Percentiles rank a stretch among this genome's conserved stretches.
Conservation (phyloP, 92 coral and sea anemone species). For the Nematostella vectensis region DNA sequence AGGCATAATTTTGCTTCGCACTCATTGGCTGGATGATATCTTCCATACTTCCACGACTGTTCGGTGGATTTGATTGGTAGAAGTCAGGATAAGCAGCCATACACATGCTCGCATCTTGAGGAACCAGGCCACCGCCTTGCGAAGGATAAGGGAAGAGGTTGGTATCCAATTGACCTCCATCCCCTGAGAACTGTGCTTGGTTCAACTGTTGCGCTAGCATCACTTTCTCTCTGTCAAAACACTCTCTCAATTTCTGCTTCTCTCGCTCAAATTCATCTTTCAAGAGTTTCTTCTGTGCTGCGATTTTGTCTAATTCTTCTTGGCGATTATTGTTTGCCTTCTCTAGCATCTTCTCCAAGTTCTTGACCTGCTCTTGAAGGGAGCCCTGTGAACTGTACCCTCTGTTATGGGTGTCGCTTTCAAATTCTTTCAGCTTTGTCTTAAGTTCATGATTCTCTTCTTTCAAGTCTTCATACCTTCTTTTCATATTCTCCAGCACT, state of each 20-base stretch:
- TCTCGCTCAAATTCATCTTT: conserved; percentile 62
- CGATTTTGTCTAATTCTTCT: conserved; percentile 51
- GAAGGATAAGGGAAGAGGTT: too few species aligned
- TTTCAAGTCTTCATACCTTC: conserved; percentile 44
- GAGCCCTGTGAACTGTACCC: conserved; percentile 7
- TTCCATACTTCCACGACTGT: too few species aligned
- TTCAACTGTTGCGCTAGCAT: conserved; percentile 31
- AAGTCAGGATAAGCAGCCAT: too few species aligned
- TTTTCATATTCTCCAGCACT: conserved; percentile 50
- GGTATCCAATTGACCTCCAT: too few species aligned
- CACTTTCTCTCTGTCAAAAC: conserved; percentile 47
- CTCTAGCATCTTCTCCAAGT: conserved; percentile 36
- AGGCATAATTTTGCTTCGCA: too few species aligned
- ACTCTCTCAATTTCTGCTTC: conserved; percentile 38
- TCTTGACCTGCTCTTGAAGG: conserved; percentile 45
- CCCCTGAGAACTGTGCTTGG: conserved; percentile 7
- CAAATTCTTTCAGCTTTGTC: too few species aligned
- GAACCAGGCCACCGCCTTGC: too few species aligned
- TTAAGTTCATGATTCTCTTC: too few species aligned
- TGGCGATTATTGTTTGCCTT: conserved; percentile 51
- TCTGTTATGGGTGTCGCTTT: too few species aligned
- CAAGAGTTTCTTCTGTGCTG: conserved; percentile 51
- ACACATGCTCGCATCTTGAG: too few species aligned
- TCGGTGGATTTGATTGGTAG: too few species aligned
- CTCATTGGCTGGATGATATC: too few species aligned